Base-by-base conservation (phyloP, 2,797 vertebrate species). In the Petrocephalus sullivani region DNA sequence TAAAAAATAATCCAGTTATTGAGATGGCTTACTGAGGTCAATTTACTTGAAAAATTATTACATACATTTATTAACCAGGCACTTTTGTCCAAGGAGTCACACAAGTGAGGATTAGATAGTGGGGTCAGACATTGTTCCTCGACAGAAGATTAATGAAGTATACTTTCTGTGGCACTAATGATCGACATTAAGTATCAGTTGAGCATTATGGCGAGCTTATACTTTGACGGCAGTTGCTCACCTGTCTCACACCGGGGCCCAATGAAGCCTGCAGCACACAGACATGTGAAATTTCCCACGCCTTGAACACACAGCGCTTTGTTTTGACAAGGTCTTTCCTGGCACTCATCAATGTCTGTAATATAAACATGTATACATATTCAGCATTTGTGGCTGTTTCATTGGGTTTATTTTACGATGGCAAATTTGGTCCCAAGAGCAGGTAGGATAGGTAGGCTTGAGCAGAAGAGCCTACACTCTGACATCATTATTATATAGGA, bases 241-340 rank as follows among this genome's bases (percentile, higher is more conserved):
- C 96, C 96, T 95, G 94, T 96, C 91, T 96, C 95, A 91, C 96
- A 96, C 90, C 95, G 92, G 87, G 92, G 84, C 56, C 96, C 95
- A 49, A 93, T 94, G 94, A 94, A 96, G 54, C 96, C 96, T 8
- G 89, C 90, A 89, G 91, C 92, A 90, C 96, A 96, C 88, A 94
- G 91, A 14, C 96, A 96, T 93, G 93, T 95, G 94, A 96, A 96
- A 54, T 89, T 92, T 89, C 92, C 94, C 19, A 93, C 37, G 16
- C 93, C 94, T 88, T 95, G 94, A 28, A 96, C 91, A 92, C 96
- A 96, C 49, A 87, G 86, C 0, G 91, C 95, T 90, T 93, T 92
- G 89, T 96, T 95, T 90, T 94, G 90, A 91, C 96, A 96, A 2
- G 93, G 95, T 53, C 89, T 89, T 89, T 93, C 93, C 90, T 91